Evolutionary conservation across 2,797 vertebrate species (phyloP).

Genomic region (Eleutherodactylus coqui): DNA sequence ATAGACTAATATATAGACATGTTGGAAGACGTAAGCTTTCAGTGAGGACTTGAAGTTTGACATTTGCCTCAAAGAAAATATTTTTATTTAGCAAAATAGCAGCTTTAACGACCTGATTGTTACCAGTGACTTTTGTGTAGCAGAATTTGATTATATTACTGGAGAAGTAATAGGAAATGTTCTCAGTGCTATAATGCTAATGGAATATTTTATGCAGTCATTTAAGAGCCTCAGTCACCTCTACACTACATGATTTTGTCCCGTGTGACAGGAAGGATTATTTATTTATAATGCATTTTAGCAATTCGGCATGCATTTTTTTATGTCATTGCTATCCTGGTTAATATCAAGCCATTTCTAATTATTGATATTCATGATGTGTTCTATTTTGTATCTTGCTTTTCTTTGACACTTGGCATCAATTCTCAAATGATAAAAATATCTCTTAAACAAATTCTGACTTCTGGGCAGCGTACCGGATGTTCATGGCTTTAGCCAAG

Average conservation of each 20-base stretch:
- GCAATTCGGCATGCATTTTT: not conserved
- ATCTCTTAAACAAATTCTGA: not conserved
- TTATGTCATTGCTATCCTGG: not conserved
- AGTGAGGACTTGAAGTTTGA: not conserved
- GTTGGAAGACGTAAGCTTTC: not conserved
- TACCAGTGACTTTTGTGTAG: conserved; percentile 54
- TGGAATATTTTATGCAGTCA: conserved; percentile 59
- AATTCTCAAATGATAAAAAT: conserved; percentile 5
- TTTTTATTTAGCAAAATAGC: conserved; percentile 16
- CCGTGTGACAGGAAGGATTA: conserved; percentile 12
- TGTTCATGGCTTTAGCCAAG: not conserved
- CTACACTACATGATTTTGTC: conserved; percentile 42
- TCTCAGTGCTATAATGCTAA: conserved; percentile 63
- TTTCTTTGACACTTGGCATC: not conserved
- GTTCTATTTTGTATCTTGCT: conserved; percentile 7
- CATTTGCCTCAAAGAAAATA: not conserved
- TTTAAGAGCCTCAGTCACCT: conserved; percentile 63
- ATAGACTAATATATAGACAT: not conserved
- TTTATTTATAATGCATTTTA: conserved; percentile 46
- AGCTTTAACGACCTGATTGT: conserved; percentile 49
- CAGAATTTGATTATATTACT: conserved; percentile 58
- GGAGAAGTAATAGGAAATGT: conserved; percentile 53
- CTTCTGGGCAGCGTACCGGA: not conserved
- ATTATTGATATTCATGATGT: conserved; percentile 18
- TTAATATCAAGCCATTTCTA: conserved; percentile 12